Conservation (phyloP, 2,113 vertebrate genomes). For the Petromus typicus region DNA sequence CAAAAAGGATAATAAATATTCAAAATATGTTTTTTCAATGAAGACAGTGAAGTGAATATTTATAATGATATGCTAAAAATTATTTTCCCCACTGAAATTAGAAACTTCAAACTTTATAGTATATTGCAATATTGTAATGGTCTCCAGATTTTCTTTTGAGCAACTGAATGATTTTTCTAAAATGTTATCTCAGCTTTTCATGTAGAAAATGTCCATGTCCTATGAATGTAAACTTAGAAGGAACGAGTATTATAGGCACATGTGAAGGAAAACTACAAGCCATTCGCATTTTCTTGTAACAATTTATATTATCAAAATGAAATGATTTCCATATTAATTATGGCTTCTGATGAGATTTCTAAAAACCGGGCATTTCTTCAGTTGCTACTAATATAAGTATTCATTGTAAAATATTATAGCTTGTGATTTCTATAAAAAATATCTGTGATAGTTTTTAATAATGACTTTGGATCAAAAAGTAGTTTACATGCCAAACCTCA, state of each 20-base stretch:
- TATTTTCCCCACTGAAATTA: not conserved
- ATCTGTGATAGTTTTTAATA: not conserved
- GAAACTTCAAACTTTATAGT: not conserved
- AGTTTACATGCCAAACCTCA: not conserved
- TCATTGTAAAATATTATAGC: not conserved
- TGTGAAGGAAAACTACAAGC: not conserved
- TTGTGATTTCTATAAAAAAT: not conserved
- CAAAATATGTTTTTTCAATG: not conserved
- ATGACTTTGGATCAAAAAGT: constrained; percentile 27
- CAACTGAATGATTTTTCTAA: not conserved
- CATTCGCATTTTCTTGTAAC: not conserved
- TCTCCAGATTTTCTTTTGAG: not conserved
- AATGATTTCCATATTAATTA: constrained; percentile 8
- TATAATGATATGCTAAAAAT: not conserved
- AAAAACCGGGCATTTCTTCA: not conserved
- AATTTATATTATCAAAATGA: not conserved
- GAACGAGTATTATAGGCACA: not conserved
- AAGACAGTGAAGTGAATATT: not conserved
- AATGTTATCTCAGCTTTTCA: not conserved
- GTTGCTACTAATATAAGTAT: not conserved
- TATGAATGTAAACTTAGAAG: not conserved
- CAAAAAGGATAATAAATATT: not conserved
- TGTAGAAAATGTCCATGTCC: not conserved
- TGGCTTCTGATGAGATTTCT: not conserved
- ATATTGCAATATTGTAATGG: not conserved